Percentiles rank a stretch among this genome's conserved stretches.
phyloP scores from a whole-genome alignment of 1,140 invertebrate species.

The Drosophila azteca region DNA sequence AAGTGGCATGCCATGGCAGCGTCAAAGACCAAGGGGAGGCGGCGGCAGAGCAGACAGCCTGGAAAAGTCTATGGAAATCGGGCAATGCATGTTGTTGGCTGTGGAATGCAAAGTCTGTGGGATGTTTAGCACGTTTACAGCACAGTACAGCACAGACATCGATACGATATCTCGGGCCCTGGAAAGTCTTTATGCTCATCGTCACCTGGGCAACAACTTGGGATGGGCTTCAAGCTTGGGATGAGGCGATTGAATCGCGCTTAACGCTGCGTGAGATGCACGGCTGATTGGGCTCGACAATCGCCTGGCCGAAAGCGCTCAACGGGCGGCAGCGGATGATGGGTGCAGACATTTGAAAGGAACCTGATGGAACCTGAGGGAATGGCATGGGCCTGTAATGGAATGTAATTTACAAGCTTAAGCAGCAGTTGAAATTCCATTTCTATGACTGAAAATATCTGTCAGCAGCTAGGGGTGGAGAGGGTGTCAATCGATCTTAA shows the following conservation, averaged over 20 bases:
- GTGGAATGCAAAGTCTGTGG: slow-evolving; percentile 17
- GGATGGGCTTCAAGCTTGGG: too few relatives aligned
- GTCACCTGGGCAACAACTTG: slow-evolving; percentile 48
- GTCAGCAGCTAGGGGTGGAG: too few relatives aligned
- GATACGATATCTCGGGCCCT: too few relatives aligned
- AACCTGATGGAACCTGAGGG: neutral
- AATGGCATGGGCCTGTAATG: neutral
- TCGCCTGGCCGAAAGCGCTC: neutral
- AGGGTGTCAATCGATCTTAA: neutral
- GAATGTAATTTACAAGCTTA: slow-evolving; percentile 22
- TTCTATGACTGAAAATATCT: slow-evolving; percentile 6
- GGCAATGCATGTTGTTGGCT: slow-evolving; percentile 43
- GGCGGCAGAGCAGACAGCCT: neutral
- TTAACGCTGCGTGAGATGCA: slow-evolving; percentile 34
- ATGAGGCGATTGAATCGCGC: slow-evolving; percentile 2
- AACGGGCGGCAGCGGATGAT: neutral
- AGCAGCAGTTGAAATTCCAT: slow-evolving; percentile 9
- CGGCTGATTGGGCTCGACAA: slow-evolving; percentile 30
- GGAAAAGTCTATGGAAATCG: slow-evolving; percentile 48
- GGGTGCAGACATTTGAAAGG: neutral
- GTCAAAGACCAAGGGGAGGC: slow-evolving; percentile 35
- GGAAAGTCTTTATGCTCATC: slow-evolving; percentile 5
- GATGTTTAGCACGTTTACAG: slow-evolving; percentile 28
- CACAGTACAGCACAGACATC: neutral
- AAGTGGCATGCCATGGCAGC: slow-evolving; percentile 55